A percentile compares a stretch with the other conserved stretches of the same genome.
Conservation (phyloP, 2,113 vertebrate genomes). For the Nestor notabilis region DNA sequence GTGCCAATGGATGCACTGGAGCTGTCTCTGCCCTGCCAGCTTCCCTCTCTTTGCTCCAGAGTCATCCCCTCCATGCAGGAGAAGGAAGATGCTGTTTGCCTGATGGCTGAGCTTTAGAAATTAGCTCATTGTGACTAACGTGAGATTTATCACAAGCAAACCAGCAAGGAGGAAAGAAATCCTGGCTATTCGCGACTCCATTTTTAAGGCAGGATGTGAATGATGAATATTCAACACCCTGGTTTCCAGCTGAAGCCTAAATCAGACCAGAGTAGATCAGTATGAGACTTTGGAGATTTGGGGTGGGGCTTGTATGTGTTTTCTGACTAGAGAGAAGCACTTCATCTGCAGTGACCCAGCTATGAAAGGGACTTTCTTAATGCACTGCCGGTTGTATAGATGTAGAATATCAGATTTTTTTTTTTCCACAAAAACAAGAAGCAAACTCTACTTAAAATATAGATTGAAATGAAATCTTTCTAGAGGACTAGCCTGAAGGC, state of each 20-base stretch:
- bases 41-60: not conserved
- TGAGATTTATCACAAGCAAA: not conserved
- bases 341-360: not conserved
- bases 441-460: conserved; percentile 41
- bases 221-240: not conserved
- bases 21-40: not conserved
- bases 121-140: not conserved
- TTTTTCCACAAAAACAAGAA: conserved; percentile 32
- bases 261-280: not conserved
- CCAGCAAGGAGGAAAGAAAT: not conserved
- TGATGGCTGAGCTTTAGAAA: not conserved
- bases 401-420: not conserved
- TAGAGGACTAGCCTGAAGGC: conserved; percentile 73
- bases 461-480: conserved; percentile 79
- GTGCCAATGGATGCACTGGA: fast-evolving
- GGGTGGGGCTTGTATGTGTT: not conserved
- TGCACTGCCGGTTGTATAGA: not conserved
- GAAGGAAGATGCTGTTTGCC: not conserved
- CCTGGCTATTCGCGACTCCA: fast-evolving
- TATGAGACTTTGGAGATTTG: not conserved
- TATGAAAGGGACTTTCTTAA: not conserved
- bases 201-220: not conserved
- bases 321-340: not conserved
- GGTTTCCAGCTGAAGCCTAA: not conserved
- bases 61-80: not conserved